These are phyloP conservation scores for Xylota segnis DNA, from an alignment of 2,888 invertebrate species.

Conservation along the genomic window DNA sequence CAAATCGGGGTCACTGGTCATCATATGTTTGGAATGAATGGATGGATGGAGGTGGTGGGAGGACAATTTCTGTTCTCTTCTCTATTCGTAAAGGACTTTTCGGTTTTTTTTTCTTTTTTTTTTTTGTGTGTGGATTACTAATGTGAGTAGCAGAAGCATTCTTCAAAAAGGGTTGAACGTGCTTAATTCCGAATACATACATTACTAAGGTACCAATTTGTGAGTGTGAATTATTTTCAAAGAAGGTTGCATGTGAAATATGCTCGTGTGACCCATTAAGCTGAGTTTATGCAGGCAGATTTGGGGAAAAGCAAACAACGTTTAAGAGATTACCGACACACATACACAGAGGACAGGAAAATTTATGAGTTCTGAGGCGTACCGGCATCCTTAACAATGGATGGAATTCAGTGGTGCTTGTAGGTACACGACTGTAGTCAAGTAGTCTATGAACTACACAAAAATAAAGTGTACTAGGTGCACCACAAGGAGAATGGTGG, in stretches of 20 bases:
- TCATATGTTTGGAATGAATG: slow-evolving; percentile 61
- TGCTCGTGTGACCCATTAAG: slow-evolving; percentile 31
- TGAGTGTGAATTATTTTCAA: slow-evolving; percentile 33
- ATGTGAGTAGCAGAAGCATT: slow-evolving; percentile 18
- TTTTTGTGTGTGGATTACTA: slow-evolving; percentile 61
- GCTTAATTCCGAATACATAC: slow-evolving; percentile 34
- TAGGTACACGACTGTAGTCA: slow-evolving; percentile 26
- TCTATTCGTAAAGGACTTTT: slow-evolving; percentile 15
- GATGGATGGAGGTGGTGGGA: background rate
- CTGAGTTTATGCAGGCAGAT: slow-evolving; percentile 42
- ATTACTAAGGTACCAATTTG: slow-evolving; percentile 36
- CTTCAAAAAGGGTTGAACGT: slow-evolving; percentile 30
- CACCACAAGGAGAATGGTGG: background rate
- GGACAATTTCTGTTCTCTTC: slow-evolving; percentile 15
- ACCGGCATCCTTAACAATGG: background rate
- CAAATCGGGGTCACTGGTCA: slow-evolving; percentile 74
- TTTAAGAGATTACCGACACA: slow-evolving; percentile 6
- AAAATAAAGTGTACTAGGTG: background rate
- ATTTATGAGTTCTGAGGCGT: slow-evolving; percentile 35
- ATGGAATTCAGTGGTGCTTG: background rate
- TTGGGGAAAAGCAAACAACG: slow-evolving; percentile 26
- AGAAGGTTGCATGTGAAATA: slow-evolving; percentile 29
- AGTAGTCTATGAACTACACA: background rate
- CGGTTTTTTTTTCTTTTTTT: too few relatives aligned
- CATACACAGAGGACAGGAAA: slow-evolving; percentile 2